Evolutionary conservation across 1,140 invertebrate genomes (phyloP), one percentile per base, ranked within the genome.

Genomic region (Lordiphosa clarofinis): DNA sequence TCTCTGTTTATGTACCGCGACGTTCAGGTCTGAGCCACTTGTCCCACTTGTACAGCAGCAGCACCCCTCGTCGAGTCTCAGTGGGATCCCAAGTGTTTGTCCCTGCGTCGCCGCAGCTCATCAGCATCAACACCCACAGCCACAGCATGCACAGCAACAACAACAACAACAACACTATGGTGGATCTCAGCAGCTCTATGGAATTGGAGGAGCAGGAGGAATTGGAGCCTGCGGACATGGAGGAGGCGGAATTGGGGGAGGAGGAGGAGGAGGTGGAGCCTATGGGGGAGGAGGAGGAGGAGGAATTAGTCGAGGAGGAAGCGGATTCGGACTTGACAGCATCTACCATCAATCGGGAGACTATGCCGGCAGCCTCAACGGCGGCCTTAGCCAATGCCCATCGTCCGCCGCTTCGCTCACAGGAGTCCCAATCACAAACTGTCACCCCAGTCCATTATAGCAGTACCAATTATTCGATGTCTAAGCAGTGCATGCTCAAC

Each of bases 381-480:
- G 73, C 50, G 71, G 65, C 66, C 69, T 61, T 58, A 73, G 78
- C 47, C 76, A 78, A 60, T 82, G 78, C 68, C 81, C 82, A 72
- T 87, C 87, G 68, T 76, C 81, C 62, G 81, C 86, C 69, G 78
- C 87, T 84, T 86, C 87, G 67, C 60, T 88, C 71, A 86, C 87
- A 86, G 78, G 84, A 88, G 78, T 86, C 78, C 81, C 87, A 88
- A 86, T 88, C 87, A 48, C 87, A 88, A 73, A 74, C 76, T 89
- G 87, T 63, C 88, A 89, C 81, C 58, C 88, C 81, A 89, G 74
- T 82, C 73, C 88, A 87, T 89, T 89, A 89, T 89, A 89, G 88
- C 88, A 89, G 76, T 89, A 89, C 88, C 62, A 89, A 63, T 63
- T 89, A 88, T 89, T 89, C 86, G 88, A 89, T 88, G 88, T 89